Percentiles rank a stretch among this genome's conserved stretches.
Conservation (phyloP, 2,797 vertebrate species). For the Sebastes itinus region DNA sequence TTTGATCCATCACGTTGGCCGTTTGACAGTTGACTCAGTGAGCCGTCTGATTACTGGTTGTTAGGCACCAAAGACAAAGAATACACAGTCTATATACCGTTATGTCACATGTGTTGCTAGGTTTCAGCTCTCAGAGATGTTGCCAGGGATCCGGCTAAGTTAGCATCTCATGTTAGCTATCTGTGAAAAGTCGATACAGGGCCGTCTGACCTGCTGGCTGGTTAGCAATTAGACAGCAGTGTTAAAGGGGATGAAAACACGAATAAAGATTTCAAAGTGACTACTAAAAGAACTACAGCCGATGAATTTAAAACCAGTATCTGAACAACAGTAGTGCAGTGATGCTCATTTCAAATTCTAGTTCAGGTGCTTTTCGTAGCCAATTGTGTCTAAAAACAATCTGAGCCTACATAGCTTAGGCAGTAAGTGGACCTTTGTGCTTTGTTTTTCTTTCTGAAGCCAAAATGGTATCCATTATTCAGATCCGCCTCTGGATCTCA, state of each 20-base stretch:
- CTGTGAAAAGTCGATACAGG: background rate
- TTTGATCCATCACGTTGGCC: background rate
- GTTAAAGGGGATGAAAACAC: background rate
- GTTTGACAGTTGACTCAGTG: background rate
- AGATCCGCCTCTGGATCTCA: background rate
- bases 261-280: background rate
- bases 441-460: constrained; percentile 10
- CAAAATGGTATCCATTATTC: constrained; percentile 21
- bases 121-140: constrained; percentile 10
- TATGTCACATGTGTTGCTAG: constrained; percentile 18
- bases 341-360: background rate
- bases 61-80: constrained; percentile 26
- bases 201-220: background rate
- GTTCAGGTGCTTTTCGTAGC: background rate
- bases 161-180: background rate
- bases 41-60: constrained; percentile 17
- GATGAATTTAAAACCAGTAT: too few species aligned
- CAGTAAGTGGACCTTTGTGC: background rate
- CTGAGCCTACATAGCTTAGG: background rate
- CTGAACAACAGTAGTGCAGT: background rate
- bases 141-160: background rate
- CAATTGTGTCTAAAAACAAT: background rate
- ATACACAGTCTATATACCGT: background rate
- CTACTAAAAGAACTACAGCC: background rate
- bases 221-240: background rate